Percentiles rank a stretch among this genome's conserved stretches.
Conservation (phyloP, 2,113 vertebrate genomes). For the Vidua chalybeata region DNA sequence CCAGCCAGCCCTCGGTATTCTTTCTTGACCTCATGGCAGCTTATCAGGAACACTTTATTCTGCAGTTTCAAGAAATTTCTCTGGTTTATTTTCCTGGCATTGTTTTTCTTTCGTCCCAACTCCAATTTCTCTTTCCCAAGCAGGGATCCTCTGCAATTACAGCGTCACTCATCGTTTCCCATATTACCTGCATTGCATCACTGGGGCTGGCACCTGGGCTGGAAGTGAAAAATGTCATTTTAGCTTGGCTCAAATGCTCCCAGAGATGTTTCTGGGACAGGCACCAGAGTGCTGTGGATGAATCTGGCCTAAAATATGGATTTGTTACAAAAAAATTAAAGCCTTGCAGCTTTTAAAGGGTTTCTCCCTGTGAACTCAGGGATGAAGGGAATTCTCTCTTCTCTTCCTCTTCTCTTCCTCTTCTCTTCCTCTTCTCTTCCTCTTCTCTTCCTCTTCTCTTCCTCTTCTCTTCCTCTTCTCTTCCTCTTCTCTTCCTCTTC, state of each 20-base stretch:
- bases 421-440: no score
- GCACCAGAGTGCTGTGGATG: neutral
- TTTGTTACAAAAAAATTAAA: neutral
- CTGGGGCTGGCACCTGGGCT: constrained; percentile 24
- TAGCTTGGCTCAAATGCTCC: neutral
- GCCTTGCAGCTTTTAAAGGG: neutral
- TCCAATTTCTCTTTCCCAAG: constrained; percentile 35
- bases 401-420: no score
- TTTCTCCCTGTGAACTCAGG: neutral
- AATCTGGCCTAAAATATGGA: neutral
- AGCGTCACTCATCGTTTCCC: constrained; percentile 44
- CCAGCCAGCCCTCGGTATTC: neutral
- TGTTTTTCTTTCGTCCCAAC: neutral
- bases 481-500: no score
- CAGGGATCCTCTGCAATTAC: constrained; percentile 39
- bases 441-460: no score
- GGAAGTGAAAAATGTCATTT: neutral
- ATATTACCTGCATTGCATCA: constrained; percentile 38
- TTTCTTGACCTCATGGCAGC: neutral
- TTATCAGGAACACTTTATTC: neutral
- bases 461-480: no score
- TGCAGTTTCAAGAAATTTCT: neutral
- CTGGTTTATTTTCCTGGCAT: neutral
- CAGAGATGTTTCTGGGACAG: neutral
- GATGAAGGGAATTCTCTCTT: no score